Percentiles rank a stretch among this genome's conserved stretches.
These are phyloP conservation scores for Saguinus midas DNA, from an alignment of 2,113 vertebrate species.

Conservation along the genomic window DNA sequence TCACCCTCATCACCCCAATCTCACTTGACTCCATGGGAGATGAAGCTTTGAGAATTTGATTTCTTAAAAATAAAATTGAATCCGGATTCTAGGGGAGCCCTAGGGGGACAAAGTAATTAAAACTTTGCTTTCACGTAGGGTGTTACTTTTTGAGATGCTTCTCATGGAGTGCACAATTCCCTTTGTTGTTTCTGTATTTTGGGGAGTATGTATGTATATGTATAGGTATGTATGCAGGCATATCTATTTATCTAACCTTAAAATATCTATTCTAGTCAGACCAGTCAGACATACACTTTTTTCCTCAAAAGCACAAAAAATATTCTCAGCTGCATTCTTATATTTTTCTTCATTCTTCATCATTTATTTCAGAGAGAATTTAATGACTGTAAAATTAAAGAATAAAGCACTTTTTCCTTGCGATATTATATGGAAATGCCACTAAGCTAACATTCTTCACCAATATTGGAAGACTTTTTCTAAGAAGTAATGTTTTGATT, in stretches of 20 bases:
- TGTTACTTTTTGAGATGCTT: background rate
- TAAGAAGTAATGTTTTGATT: background rate
- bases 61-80: conserved; percentile 1
- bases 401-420: background rate
- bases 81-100: background rate
- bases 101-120: background rate
- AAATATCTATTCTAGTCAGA: background rate
- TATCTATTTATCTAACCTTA: background rate
- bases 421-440: background rate
- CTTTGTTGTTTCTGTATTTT: background rate
- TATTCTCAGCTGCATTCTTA: background rate
- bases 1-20: background rate
- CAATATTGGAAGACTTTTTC: background rate
- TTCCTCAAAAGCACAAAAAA: background rate
- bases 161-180: background rate
- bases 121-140: background rate
- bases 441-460: background rate
- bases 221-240: background rate
- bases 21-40: background rate
- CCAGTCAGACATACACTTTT: background rate
- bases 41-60: background rate
- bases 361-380: background rate
- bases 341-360: background rate
- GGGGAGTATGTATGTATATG: too few relatives aligned
- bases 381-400: background rate